Conservation (phyloP, 2,113 vertebrate species). For the Rhabdomys dilectus region DNA sequence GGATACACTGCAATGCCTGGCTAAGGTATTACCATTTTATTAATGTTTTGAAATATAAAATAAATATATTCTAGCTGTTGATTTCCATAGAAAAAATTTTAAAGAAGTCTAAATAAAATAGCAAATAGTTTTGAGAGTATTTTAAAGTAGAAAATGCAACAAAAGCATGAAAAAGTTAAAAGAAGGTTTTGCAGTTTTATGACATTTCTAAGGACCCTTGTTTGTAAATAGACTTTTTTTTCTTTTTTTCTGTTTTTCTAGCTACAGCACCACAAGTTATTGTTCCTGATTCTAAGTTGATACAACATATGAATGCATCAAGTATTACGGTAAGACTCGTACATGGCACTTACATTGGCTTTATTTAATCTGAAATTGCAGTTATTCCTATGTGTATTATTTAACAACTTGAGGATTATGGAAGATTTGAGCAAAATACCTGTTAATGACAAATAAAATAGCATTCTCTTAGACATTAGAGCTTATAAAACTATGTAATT, state of each 20-base stretch:
- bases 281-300: slow-evolving; percentile 95
- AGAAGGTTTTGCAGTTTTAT: not conserved
- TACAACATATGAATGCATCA: slow-evolving; percentile 96
- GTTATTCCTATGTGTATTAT: not conserved
- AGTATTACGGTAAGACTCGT: slow-evolving; percentile 92
- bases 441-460: slow-evolving; percentile 24
- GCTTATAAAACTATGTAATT: slow-evolving; percentile 31
- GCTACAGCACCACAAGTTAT: slow-evolving; percentile 97
- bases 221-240: slow-evolving; percentile 31
- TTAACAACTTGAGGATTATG: slow-evolving; percentile 47
- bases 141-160: slow-evolving; percentile 17
- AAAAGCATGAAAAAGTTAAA: not conserved
- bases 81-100: not conserved
- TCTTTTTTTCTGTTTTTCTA: slow-evolving; percentile 76
- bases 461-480: not conserved
- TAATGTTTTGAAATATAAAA: slow-evolving; percentile 13
- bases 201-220: slow-evolving; percentile 16
- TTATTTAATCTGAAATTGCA: not conserved
- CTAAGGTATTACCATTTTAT: not conserved
- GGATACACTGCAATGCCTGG: not conserved
- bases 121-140: not conserved
- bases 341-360: not conserved
- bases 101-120: slow-evolving; percentile 3
- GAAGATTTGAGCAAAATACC: slow-evolving; percentile 16
- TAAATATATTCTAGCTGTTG: not conserved